Conservation (phyloP, 1,140 invertebrate species). For the Drosophila paulistorum region DNA sequence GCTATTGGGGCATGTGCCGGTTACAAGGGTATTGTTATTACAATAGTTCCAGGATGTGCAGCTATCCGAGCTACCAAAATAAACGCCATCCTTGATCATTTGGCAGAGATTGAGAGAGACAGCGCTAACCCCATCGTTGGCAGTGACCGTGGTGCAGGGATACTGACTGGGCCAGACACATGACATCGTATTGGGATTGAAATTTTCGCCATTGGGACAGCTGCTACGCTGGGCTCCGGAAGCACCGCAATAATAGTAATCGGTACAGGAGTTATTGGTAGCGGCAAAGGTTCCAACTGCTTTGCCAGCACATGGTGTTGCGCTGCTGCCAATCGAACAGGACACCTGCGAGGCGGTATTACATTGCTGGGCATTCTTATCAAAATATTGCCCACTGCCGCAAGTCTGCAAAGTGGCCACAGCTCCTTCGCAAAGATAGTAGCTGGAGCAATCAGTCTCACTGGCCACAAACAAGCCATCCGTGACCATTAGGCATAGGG, state of each 20-base stretch:
- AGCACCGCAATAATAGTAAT: conserved; percentile 51
- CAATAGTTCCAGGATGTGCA: conserved; percentile 53
- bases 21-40: conserved; percentile 22
- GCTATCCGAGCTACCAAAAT: conserved; percentile 49
- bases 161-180: conserved; percentile 41
- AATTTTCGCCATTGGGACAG: conserved; percentile 53
- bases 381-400: conserved; percentile 25
- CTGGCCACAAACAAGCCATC: conserved; percentile 41
- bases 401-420: conserved; percentile 31
- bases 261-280: conserved; percentile 33
- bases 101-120: conserved; percentile 50
- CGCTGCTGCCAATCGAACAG: conserved; percentile 6
- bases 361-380: conserved; percentile 47
- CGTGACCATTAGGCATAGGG: conserved; percentile 45
- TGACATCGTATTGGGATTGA: conserved; percentile 39
- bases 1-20: conserved; percentile 28
- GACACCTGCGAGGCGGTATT: not conserved
- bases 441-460: conserved; percentile 41
- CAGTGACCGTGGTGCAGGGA: conserved; percentile 18
- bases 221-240: conserved; percentile 25
- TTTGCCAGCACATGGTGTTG: conserved; percentile 36
- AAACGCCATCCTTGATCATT: conserved; percentile 33
- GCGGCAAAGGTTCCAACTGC: conserved; percentile 36
- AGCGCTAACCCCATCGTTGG: not conserved
- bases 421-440: conserved; percentile 47